A percentile compares a stretch with the other conserved stretches of the same genome.
Conservation (phyloP, 2,888 invertebrate genomes). For the Brachylomia viminalis region DNA sequence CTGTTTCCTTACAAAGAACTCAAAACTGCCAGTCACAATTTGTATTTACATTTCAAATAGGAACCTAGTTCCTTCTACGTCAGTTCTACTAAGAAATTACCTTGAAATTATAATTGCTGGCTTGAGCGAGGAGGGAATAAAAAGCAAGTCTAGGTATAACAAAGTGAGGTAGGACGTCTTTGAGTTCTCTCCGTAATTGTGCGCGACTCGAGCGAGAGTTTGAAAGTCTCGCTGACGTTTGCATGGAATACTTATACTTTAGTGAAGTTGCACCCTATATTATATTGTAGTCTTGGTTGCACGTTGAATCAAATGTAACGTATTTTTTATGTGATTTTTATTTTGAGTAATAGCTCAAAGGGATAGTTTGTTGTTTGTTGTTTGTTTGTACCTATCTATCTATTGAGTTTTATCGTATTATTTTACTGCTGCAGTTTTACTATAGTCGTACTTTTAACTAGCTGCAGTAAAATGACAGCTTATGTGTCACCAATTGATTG, state of each 20-base stretch:
- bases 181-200: constrained; percentile 63
- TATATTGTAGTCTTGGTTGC: too few relatives aligned
- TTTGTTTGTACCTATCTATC: too few relatives aligned
- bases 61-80: constrained; percentile 18
- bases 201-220: constrained; percentile 35
- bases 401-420: too few relatives aligned
- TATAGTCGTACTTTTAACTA: too few relatives aligned
- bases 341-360: constrained; percentile 23
- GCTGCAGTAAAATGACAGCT: too few relatives aligned
- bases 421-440: too few relatives aligned
- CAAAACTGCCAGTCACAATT: constrained; percentile 25
- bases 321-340: constrained; percentile 33
- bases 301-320: constrained; percentile 41
- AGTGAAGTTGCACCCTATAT: constrained; percentile 24
- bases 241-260: constrained; percentile 42
- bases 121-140: constrained; percentile 39
- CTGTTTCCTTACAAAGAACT: constrained; percentile 12
- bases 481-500: too few relatives aligned
- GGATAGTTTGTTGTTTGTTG: too few relatives aligned
- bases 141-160: constrained; percentile 50
- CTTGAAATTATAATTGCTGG: constrained; percentile 64
- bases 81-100: constrained; percentile 55
- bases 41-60: constrained; percentile 54
- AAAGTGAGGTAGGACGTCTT: constrained; percentile 57
- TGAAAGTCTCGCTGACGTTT: constrained; percentile 39